phyloP scores from a whole-genome alignment of 2,888 invertebrate species.

The Amorpha juglandis region DNA sequence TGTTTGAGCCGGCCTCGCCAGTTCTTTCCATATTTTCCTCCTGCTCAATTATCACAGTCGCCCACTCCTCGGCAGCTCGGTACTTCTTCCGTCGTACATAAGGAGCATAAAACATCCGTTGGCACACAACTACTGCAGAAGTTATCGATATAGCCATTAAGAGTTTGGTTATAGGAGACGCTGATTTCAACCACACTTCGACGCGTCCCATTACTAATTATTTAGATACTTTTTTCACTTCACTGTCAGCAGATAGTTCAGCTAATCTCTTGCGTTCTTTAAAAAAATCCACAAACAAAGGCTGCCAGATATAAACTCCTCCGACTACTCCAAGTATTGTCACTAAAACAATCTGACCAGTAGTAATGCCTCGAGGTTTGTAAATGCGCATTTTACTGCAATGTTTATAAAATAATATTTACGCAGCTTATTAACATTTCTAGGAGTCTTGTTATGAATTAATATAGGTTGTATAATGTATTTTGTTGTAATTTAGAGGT shows the following conservation, averaged over 20 bases:
- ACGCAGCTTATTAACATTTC: neutral
- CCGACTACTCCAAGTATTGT: slow-evolving; percentile 71
- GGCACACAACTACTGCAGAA: slow-evolving; percentile 52
- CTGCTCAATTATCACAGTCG: slow-evolving; percentile 64
- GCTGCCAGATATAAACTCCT: slow-evolving; percentile 82
- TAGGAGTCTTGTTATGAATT: neutral
- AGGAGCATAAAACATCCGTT: slow-evolving; percentile 61
- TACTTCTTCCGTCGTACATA: slow-evolving; percentile 53
- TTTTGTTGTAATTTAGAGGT: slow-evolving; percentile 9
- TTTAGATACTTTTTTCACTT: slow-evolving; percentile 36
- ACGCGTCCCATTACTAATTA: slow-evolving; percentile 52
- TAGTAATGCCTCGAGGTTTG: slow-evolving; percentile 67
- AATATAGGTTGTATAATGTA: neutral
- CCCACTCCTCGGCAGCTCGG: slow-evolving; percentile 67
- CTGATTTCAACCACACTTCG: slow-evolving; percentile 51
- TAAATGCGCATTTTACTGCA: slow-evolving; percentile 70
- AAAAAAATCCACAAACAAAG: slow-evolving; percentile 65
- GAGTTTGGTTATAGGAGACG: slow-evolving; percentile 64
- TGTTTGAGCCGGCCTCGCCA: slow-evolving; percentile 43
- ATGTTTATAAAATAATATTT: slow-evolving; percentile 9
- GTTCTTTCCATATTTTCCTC: slow-evolving; percentile 55
- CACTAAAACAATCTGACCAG: slow-evolving; percentile 66
- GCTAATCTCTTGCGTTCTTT: slow-evolving; percentile 44
- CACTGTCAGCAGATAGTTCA: slow-evolving; percentile 35
- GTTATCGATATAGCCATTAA: slow-evolving; percentile 71